These are phyloP conservation scores for Micromussa lordhowensis DNA, from an alignment of 92 coral and sea anemone species.

Conservation along the genomic window DNA sequence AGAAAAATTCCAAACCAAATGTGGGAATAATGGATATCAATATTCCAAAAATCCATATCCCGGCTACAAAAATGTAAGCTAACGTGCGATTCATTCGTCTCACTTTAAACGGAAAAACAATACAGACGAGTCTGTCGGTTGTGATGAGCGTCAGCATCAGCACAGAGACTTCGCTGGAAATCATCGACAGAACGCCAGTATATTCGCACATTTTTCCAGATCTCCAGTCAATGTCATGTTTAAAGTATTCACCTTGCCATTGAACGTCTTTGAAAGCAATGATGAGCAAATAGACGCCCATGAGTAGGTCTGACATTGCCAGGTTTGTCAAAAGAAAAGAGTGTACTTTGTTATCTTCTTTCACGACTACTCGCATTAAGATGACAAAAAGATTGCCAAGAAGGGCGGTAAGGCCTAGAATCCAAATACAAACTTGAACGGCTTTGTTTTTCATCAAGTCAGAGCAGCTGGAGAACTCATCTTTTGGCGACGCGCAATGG, in stretches of 20 bases:
- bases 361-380: conserved; percentile 63
- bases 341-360: conserved; percentile 80
- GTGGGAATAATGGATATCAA: conserved; percentile 69
- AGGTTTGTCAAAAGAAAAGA: conserved; percentile 86
- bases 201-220: conserved; percentile 71
- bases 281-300: conserved; percentile 85
- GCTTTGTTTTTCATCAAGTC: conserved; percentile 89
- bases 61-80: conserved; percentile 23
- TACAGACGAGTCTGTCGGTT: conserved; percentile 79
- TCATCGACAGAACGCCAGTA: conserved; percentile 81
- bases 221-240: conserved; percentile 85
- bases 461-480: conserved; percentile 86
- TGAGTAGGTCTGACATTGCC: conserved; percentile 80
- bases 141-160: conserved; percentile 81
- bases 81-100: conserved; percentile 40
- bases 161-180: conserved; percentile 90
- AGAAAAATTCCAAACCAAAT: conserved; percentile 62
- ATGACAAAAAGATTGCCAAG: conserved; percentile 81
- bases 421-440: conserved; percentile 74
- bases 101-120: conserved; percentile 75
- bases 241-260: conserved; percentile 85
- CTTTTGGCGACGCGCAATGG: conserved; percentile 68
- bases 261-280: conserved; percentile 79
- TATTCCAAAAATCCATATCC: conserved; percentile 67
- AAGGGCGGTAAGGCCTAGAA: conserved; percentile 83